Evolutionary conservation across 1,140 invertebrate genomes (phyloP), one percentile per base, ranked within the genome.

Genomic region (Delia radicum): DNA sequence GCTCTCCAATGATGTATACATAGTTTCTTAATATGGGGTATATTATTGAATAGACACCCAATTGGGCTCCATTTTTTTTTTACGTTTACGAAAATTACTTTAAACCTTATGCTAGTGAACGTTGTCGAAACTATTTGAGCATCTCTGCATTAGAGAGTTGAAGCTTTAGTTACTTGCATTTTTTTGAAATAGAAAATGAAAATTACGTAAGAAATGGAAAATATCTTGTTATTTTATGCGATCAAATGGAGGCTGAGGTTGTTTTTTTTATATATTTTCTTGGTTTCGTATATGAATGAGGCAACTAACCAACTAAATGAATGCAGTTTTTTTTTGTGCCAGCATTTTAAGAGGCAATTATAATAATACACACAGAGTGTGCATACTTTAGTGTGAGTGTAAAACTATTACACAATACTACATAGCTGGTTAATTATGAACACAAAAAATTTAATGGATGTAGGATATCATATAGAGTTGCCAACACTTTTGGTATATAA

Each of bases 381-480:
- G 29, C 29, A 69, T 33, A 18, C 29, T 10, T 13, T 63, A 4
- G 65, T 37, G 29, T 69, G 29, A 69, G 29, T 33, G 63, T 55
- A 18, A 33, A 69, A 24, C 29, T 69, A 69, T 69, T 69, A 29
- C 65, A 33, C 65, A 69, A 69, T n/a, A n/a, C n/a, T n/a, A n/a
- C n/a, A n/a, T 69, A 69, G n/a, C 29, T 69, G 65, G 65, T 69
- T 33, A 69, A 69, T 69, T 69, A 69, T 69, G 65, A 69, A 21
- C 29, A 55, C n/a, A 55, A 55, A 55, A 55, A 55, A 65, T 3
- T 65, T 10, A 65, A 69, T 69, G 62, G 62, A 37, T 15, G 29
- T 33, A 69, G 65, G 65, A 69, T 69, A 21, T 33, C 18, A 7
- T 12, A 33, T 3, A 24, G 65, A 21, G 65, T 69, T 69, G 65